phyloP scores from a whole-genome alignment of 2,113 vertebrate genomes.

The Tenebrosternarchus preto region DNA sequence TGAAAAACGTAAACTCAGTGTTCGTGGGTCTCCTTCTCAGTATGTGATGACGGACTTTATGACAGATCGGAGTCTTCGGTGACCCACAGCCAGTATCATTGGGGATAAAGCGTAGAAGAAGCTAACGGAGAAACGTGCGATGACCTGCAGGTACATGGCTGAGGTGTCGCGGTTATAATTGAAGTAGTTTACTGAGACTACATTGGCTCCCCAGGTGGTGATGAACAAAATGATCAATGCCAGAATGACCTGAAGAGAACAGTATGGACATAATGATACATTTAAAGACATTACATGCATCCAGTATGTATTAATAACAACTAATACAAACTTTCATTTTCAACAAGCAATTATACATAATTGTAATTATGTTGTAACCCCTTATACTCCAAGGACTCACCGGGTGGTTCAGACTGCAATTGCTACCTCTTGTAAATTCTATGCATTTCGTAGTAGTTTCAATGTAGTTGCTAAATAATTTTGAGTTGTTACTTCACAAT shows the following conservation, averaged over 20 bases:
- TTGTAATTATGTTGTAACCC: too few species aligned
- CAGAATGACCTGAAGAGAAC: slow-evolving; percentile 72
- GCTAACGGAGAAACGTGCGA: slow-evolving; percentile 73
- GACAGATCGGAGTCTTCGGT: slow-evolving; percentile 69
- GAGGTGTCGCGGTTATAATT: slow-evolving; percentile 71
- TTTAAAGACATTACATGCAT: too few species aligned
- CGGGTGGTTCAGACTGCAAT: too few species aligned
- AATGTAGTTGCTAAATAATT: too few species aligned
- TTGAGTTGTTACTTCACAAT: too few species aligned
- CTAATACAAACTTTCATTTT: too few species aligned
- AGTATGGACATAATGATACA: too few species aligned
- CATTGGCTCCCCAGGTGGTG: slow-evolving; percentile 73
- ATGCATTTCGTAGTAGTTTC: too few species aligned
- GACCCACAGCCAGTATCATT: slow-evolving; percentile 70
- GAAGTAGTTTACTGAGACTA: slow-evolving; percentile 77
- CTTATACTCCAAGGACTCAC: too few species aligned
- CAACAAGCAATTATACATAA: too few species aligned
- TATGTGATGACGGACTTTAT: slow-evolving; percentile 57
- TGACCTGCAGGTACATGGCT: slow-evolving; percentile 62
- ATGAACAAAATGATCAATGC: slow-evolving; percentile 75
- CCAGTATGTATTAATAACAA: too few species aligned
- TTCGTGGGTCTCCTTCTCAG: neutral
- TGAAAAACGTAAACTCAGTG: neutral
- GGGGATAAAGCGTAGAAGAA: slow-evolving; percentile 76
- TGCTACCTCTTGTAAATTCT: too few species aligned